Percentiles rank a stretch among this genome's conserved stretches.
These are phyloP conservation scores for Perizoma affinitatum DNA, from an alignment of 2,888 invertebrate species.

Conservation along the genomic window DNA sequence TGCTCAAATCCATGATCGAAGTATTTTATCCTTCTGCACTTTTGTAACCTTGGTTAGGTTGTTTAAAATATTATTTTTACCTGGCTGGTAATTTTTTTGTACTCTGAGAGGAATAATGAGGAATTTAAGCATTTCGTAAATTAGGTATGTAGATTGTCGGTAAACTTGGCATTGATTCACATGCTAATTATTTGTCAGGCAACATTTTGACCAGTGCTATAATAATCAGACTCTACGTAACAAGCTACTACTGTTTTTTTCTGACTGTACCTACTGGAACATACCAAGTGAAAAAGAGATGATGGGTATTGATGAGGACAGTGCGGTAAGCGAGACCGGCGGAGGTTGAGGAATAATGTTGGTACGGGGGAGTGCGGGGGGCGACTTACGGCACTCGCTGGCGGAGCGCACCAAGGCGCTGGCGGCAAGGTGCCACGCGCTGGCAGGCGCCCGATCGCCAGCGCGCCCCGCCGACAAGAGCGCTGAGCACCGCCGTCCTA, in stretches of 20 bases:
- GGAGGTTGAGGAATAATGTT: constrained; percentile 70
- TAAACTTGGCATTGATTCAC: constrained; percentile 8
- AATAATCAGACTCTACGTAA: background rate
- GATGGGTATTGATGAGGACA: constrained; percentile 52
- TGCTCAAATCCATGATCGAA: too few relatives aligned
- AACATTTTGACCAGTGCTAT: background rate
- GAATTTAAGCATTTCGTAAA: too few relatives aligned
- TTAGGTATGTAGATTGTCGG: too few relatives aligned
- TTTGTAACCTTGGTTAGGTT: too few relatives aligned
- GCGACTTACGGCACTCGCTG: constrained; percentile 76
- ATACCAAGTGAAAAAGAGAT: constrained; percentile 28
- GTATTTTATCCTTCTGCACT: too few relatives aligned
- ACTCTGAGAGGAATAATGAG: too few relatives aligned
- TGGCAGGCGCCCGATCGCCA: constrained; percentile 61
- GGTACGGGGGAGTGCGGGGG: constrained; percentile 76
- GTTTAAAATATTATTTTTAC: too few relatives aligned
- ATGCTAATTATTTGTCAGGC: constrained; percentile 5
- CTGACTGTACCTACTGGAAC: background rate
- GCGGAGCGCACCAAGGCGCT: constrained; percentile 80
- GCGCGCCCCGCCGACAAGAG: constrained; percentile 59
- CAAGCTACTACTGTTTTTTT: background rate
- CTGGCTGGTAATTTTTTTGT: too few relatives aligned
- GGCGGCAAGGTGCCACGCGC: constrained; percentile 77
- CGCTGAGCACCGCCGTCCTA: constrained; percentile 68
- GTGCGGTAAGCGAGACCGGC: constrained; percentile 46